phyloP scores from a whole-genome alignment of 2,888 invertebrate genomes.

The Macropis europaea region DNA sequence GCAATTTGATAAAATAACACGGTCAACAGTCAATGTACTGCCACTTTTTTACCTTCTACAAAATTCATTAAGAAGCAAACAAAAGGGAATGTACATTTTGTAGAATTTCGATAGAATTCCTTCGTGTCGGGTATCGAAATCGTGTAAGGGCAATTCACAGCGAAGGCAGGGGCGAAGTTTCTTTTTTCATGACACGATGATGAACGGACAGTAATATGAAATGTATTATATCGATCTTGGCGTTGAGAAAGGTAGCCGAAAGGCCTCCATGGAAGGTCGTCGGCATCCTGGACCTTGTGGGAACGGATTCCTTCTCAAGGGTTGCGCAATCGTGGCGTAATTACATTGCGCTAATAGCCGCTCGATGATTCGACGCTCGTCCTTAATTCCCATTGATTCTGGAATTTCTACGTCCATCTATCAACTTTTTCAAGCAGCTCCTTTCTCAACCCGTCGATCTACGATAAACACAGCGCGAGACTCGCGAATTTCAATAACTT shows the following conservation, averaged over 20 bases:
- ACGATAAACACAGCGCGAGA: too few species aligned
- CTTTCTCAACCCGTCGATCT: not conserved
- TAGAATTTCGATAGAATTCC: too few species aligned
- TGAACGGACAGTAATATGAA: not conserved
- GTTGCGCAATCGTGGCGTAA: constrained; percentile 49
- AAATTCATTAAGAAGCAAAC: too few species aligned
- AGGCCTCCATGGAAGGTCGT: constrained; percentile 17
- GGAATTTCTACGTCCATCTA: constrained; percentile 28
- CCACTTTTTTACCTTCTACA: too few species aligned
- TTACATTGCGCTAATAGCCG: constrained; percentile 49
- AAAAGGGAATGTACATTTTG: too few species aligned
- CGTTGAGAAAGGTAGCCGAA: constrained; percentile 6
- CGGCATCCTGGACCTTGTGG: constrained; percentile 18
- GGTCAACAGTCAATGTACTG: too few species aligned
- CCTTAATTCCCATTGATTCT: constrained; percentile 31
- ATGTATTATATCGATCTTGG: not conserved
- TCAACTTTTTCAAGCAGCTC: not conserved
- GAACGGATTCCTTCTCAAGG: constrained; percentile 31
- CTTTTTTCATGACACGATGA: too few species aligned
- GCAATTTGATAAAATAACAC: too few species aligned
- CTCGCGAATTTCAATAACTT: too few species aligned
- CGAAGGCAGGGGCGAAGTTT: too few species aligned
- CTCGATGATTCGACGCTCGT: constrained; percentile 50
- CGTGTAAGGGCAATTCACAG: too few species aligned
- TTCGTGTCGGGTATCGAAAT: too few species aligned